Percentiles rank a stretch among this genome's conserved stretches.
phyloP scores from a whole-genome alignment of 2,113 vertebrate genomes.

The Panthera uncia region DNA sequence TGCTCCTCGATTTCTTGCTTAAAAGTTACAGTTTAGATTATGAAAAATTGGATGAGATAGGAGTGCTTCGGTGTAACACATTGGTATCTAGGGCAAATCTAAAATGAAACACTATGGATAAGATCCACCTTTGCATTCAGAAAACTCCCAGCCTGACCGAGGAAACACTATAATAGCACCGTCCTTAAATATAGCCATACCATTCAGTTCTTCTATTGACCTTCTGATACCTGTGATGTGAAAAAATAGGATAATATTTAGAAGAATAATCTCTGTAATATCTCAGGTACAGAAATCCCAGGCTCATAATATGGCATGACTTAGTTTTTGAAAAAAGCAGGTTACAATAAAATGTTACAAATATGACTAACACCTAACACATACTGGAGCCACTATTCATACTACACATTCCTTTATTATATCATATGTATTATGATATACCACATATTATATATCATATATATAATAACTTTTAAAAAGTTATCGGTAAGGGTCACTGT shows the following conservation, averaged over 20 bases:
- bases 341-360: not conserved
- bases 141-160: not conserved
- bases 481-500: not conserved
- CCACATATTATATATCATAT: not conserved
- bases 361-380: not conserved
- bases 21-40: not conserved
- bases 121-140: not conserved
- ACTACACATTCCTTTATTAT: not conserved
- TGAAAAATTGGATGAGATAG: not conserved
- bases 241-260: not conserved
- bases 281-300: not conserved
- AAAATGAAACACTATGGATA: not conserved
- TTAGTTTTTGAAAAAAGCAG: not conserved
- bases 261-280: not conserved
- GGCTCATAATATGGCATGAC: not conserved
- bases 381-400: fast-evolving
- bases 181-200: not conserved
- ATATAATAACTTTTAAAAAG: not conserved
- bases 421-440: not conserved
- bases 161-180: not conserved
- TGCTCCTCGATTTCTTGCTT: not conserved
- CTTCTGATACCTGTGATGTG: not conserved
- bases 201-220: not conserved
- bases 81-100: not conserved
- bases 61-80: not conserved